phyloP scores from a whole-genome alignment of 2,888 invertebrate genomes.

The Sphaerophoria taeniata region DNA sequence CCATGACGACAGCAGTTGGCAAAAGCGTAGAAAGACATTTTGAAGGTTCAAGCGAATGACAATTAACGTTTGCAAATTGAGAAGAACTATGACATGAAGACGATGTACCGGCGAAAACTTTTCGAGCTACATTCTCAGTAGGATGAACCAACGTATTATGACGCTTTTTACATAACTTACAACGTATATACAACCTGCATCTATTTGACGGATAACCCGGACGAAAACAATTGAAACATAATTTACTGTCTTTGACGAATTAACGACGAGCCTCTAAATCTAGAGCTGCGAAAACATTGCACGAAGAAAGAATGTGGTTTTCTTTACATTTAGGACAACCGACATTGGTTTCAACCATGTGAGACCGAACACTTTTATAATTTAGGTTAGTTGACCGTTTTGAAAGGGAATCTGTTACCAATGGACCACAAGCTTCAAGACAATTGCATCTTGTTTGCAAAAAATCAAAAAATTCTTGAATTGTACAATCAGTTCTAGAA shows the following conservation, averaged over 20 bases:
- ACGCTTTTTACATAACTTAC: no score
- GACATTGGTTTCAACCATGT: constrained; percentile 10
- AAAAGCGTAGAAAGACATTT: constrained; percentile 6
- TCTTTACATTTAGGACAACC: constrained; percentile 20
- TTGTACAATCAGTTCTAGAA: not conserved
- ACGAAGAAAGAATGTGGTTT: not conserved
- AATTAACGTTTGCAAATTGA: not conserved
- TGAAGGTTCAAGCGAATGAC: constrained; percentile 11
- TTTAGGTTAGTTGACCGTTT: not conserved
- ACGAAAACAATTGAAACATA: constrained; percentile 17
- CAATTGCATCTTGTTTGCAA: constrained; percentile 10
- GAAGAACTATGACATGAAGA: not conserved
- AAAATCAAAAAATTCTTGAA: constrained; percentile 23
- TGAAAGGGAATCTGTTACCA: not conserved
- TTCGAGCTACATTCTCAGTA: constrained; percentile 16
- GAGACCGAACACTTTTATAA: not conserved
- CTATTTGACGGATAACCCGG: no score
- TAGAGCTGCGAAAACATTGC: not conserved
- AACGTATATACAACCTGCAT: no score
- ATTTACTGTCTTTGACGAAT: not conserved
- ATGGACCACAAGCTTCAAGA: constrained; percentile 28
- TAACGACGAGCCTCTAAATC: constrained; percentile 2
- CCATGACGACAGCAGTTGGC: constrained; percentile 19
- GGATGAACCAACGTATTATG: not conserved
- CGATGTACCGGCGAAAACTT: not conserved